A percentile compares a stretch with the other conserved stretches of the same genome.
Conservation (phyloP, 2,113 vertebrate species). For the Verasper variegatus region DNA sequence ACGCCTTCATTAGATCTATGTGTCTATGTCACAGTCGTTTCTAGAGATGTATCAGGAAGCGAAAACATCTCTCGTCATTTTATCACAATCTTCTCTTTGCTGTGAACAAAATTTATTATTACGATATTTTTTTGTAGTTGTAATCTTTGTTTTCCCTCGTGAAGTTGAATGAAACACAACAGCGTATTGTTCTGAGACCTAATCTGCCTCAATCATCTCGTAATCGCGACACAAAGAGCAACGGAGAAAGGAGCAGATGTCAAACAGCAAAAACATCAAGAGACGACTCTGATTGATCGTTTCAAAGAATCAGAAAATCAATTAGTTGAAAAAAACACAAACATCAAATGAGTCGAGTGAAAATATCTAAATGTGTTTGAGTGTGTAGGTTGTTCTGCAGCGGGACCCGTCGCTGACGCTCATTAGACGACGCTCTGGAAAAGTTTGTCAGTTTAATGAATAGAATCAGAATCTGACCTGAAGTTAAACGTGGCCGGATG, state of each 20-base stretch:
- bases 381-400: neutral
- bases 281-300: slow-evolving; percentile 52
- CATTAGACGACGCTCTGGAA: neutral
- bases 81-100: too few species aligned
- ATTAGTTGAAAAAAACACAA: slow-evolving; percentile 10
- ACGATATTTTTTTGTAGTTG: too few species aligned
- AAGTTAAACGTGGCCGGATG: slow-evolving; percentile 46
- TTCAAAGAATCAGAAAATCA: slow-evolving; percentile 51
- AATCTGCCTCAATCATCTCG: slow-evolving; percentile 43
- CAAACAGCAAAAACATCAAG: slow-evolving; percentile 25
- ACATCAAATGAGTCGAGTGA: slow-evolving; percentile 19
- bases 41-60: too few species aligned
- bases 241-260: slow-evolving; percentile 48
- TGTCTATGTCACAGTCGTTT: too few species aligned
- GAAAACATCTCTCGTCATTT: too few species aligned
- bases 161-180: neutral
- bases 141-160: too few species aligned
- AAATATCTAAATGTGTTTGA: neutral
- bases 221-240: slow-evolving; percentile 24
- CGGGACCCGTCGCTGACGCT: neutral
- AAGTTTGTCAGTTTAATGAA: neutral
- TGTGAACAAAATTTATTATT: too few species aligned
- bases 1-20: too few species aligned
- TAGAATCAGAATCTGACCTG: slow-evolving; percentile 44
- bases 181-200: too few species aligned